Evolutionary conservation across 2,888 invertebrate species (phyloP).

Genomic region (Archips xylosteana): DNA sequence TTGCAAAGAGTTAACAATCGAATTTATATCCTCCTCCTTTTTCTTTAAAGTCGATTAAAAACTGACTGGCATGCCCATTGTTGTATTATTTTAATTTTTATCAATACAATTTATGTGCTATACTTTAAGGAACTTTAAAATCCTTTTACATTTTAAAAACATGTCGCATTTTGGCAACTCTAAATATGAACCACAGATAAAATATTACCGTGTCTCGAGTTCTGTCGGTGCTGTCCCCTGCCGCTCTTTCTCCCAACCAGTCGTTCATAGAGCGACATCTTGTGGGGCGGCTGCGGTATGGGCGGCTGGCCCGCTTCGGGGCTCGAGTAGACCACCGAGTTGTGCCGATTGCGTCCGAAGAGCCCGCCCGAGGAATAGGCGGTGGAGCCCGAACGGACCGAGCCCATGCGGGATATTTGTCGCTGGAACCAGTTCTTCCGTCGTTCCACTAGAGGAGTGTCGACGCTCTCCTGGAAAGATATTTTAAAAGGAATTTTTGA

Average conservation of each 20-base stretch:
- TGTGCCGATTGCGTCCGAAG: conserved; percentile 91
- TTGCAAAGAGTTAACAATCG: too few relatives aligned
- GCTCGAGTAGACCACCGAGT: conserved; percentile 90
- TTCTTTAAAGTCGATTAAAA: too few relatives aligned
- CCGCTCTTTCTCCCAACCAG: conserved; percentile 93
- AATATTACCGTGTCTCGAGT: conserved; percentile 86
- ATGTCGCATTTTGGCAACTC: neutral
- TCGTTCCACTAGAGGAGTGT: conserved; percentile 94
- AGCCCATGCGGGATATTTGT: conserved; percentile 94
- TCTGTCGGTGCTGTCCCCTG: conserved; percentile 88
- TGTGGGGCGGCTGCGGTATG: conserved; percentile 76
- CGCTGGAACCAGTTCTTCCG: conserved; percentile 95
- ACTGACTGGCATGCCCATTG: too few relatives aligned
- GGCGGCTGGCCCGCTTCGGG: conserved; percentile 86
- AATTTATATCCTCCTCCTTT: too few relatives aligned
- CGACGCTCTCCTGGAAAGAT: conserved; percentile 91
- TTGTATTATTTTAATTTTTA: too few relatives aligned
- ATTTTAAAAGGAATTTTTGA: neutral
- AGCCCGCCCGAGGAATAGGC: conserved; percentile 92
- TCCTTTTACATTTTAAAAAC: too few relatives aligned
- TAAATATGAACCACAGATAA: too few relatives aligned
- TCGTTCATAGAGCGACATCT: conserved; percentile 94
- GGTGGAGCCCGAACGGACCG: conserved; percentile 93
- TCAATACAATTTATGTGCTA: too few relatives aligned
- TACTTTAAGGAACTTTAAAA: too few relatives aligned